Percentiles rank a stretch among this genome's conserved stretches.
Conservation (phyloP, 2,113 vertebrate genomes). For the Leptocoma aspasia region DNA sequence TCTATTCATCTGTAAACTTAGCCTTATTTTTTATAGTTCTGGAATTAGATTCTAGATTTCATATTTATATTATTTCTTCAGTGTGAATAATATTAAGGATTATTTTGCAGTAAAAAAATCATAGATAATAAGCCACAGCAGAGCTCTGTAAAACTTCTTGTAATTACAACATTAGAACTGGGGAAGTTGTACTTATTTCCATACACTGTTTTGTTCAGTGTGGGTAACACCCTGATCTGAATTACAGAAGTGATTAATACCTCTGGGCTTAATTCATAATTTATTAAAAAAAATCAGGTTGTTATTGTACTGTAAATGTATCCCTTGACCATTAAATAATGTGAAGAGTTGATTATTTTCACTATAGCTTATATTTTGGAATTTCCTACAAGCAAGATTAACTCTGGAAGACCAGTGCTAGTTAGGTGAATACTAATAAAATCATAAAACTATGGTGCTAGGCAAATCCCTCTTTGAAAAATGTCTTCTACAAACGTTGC, state of each 20-base stretch:
- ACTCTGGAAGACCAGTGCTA: background rate
- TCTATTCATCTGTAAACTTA: background rate
- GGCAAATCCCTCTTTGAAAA: background rate
- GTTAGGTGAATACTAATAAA: background rate
- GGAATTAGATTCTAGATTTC: background rate
- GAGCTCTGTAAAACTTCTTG: background rate
- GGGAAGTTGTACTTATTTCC: background rate
- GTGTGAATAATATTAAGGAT: background rate
- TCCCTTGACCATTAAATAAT: background rate
- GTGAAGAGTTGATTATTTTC: background rate
- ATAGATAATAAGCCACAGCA: background rate
- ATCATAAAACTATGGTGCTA: background rate
- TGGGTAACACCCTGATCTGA: background rate
- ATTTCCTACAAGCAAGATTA: background rate
- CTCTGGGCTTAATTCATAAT: background rate
- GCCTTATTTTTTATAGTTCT: background rate
- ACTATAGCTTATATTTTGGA: background rate
- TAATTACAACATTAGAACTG: background rate
- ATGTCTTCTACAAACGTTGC: background rate
- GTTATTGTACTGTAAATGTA: background rate
- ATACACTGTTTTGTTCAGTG: background rate
- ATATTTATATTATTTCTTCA: background rate
- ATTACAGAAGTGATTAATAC: background rate
- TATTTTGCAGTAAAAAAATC: background rate
- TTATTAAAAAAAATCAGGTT: background rate